phyloP scores from a whole-genome alignment of 1,140 invertebrate species.

The Apis florea region DNA sequence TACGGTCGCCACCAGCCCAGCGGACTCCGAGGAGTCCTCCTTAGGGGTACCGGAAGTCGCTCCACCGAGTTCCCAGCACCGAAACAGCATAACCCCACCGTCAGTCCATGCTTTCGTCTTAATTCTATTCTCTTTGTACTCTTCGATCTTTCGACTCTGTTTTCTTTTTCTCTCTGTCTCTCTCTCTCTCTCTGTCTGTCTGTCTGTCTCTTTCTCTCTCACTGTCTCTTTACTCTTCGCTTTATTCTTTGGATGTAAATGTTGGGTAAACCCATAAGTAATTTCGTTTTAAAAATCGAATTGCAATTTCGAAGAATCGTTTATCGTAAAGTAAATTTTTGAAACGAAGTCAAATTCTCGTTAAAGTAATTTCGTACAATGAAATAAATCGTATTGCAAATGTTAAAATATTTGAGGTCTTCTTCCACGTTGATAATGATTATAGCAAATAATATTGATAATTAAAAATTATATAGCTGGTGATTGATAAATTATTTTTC shows the following conservation, averaged over 20 bases:
- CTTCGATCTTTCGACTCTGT: neutral
- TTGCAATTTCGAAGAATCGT: too few relatives aligned
- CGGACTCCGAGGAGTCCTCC: slow-evolving; percentile 77
- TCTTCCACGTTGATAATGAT: too few relatives aligned
- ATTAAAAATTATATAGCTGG: too few relatives aligned
- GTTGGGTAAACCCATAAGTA: too few relatives aligned
- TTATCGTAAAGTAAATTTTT: too few relatives aligned
- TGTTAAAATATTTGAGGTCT: too few relatives aligned
- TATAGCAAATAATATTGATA: too few relatives aligned
- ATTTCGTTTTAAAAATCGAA: too few relatives aligned
- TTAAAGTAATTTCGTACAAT: too few relatives aligned
- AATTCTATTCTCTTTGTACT: slow-evolving; percentile 3
- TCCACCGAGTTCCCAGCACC: slow-evolving; percentile 74
- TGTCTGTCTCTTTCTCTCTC: neutral
- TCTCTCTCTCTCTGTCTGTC: slow-evolving; percentile 3
- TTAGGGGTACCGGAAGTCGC: slow-evolving; percentile 74
- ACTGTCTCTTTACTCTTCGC: neutral
- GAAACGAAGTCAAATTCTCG: too few relatives aligned
- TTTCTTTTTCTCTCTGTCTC: slow-evolving; percentile 2
- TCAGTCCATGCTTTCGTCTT: slow-evolving; percentile 77
- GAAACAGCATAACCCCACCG: slow-evolving; percentile 80
- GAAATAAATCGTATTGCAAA: too few relatives aligned
- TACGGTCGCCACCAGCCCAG: slow-evolving; percentile 80
- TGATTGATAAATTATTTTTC: too few relatives aligned
- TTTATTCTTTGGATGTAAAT: neutral